Conservation (phyloP, 2,797 vertebrate genomes). For the Chelon labrosus region DNA sequence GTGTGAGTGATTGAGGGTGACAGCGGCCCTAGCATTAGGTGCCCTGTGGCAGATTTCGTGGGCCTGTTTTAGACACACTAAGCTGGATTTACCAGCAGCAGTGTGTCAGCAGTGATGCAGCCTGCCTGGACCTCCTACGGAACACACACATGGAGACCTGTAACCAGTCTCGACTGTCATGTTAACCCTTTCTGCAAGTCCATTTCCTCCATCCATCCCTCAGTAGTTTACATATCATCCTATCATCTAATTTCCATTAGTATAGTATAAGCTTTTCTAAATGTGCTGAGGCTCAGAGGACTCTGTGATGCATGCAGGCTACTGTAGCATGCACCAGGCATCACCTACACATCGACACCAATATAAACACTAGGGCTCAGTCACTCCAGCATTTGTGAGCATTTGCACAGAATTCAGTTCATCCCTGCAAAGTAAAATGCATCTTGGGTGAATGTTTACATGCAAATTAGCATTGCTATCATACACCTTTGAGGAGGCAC, state of each 20-base stretch:
- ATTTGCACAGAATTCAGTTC: not conserved
- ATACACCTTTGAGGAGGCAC: not conserved
- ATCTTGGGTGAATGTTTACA: not conserved
- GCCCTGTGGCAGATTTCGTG: conserved; percentile 84
- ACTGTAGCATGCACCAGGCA: conserved; percentile 5
- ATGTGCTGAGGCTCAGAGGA: conserved; percentile 3
- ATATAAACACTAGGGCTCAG: conserved; percentile 7
- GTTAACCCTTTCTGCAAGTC: conserved; percentile 12
- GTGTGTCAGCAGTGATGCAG: conserved; percentile 85
- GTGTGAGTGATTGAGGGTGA: conserved; percentile 88
- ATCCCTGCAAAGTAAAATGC: not conserved
- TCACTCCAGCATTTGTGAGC: not conserved
- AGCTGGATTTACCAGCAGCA: conserved; percentile 87
- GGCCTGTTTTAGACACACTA: conserved; percentile 88
- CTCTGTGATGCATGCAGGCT: conserved; percentile 12
- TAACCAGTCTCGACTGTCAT: conserved; percentile 17
- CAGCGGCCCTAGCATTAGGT: conserved; percentile 85
- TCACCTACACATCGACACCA: not conserved
- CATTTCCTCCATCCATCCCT: not conserved
- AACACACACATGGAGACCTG: conserved; percentile 55
- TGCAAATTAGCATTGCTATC: not conserved
- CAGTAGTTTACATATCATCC: not conserved
- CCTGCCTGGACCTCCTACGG: conserved; percentile 73
- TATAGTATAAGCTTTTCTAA: not conserved
- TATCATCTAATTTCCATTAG: not conserved